Conservation (phyloP, 2,113 vertebrate species). For the Pampusana beccarii region DNA sequence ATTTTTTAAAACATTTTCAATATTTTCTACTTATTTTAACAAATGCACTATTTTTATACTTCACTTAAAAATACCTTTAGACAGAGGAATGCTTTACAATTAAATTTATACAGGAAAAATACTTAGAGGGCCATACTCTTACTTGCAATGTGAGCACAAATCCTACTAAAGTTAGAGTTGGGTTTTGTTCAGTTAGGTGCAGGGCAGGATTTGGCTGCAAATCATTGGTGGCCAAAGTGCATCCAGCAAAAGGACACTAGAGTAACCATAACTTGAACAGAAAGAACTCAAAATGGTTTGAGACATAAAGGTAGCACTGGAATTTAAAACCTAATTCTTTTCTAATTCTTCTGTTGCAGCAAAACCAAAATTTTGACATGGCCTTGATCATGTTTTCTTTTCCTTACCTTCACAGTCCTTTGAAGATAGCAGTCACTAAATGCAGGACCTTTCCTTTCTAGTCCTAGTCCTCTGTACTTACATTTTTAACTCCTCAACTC, state of each 20-base stretch:
- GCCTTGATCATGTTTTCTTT: neutral
- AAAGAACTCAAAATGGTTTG: neutral
- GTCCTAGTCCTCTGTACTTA: conserved; percentile 31
- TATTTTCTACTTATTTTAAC: neutral
- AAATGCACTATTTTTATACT: neutral
- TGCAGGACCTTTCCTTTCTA: conserved; percentile 33
- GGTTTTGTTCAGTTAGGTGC: neutral
- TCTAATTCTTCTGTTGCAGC: neutral
- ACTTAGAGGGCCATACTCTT: neutral
- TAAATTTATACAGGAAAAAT: neutral
- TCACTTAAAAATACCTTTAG: neutral
- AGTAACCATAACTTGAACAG: neutral
- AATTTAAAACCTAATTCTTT: neutral
- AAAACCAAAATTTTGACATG: conserved; percentile 23
- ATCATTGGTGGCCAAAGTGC: neutral
- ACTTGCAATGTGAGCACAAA: neutral
- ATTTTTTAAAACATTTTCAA: neutral
- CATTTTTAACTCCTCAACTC: conserved; percentile 39
- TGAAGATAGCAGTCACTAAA: conserved; percentile 41
- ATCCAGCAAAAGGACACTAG: neutral
- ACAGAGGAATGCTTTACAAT: neutral
- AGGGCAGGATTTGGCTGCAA: neutral
- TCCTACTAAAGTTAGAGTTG: neutral
- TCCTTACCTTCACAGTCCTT: conserved; percentile 38
- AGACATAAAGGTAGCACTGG: neutral